These are phyloP conservation scores for Mobula birostris DNA, from an alignment of 2,113 vertebrate species.

Conservation along the genomic window DNA sequence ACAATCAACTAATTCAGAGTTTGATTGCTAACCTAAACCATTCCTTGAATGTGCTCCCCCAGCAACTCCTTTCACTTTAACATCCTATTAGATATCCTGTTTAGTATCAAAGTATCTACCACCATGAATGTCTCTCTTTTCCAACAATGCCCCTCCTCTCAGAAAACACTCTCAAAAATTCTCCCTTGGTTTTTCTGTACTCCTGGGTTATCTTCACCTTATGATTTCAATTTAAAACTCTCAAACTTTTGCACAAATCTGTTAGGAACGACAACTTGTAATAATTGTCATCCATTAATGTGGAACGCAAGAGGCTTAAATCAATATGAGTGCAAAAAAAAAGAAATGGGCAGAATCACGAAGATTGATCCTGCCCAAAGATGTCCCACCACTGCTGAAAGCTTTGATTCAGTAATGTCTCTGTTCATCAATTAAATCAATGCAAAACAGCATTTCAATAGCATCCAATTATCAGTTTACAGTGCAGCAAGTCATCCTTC, in stretches of 20 bases:
- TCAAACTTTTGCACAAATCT: neutral
- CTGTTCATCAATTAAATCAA: constrained; percentile 86
- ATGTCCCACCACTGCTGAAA: constrained; percentile 71
- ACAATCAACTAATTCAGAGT: neutral
- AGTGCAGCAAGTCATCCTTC: constrained; percentile 65
- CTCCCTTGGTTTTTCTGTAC: neutral
- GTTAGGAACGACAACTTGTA: constrained; percentile 15
- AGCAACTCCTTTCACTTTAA: neutral
- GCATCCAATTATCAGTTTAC: constrained; percentile 97
- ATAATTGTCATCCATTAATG: constrained; percentile 21
- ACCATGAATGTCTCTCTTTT: neutral
- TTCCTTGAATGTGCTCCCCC: neutral
- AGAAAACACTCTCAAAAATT: neutral
- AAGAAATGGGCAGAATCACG: constrained; percentile 69
- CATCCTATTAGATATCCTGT: neutral
- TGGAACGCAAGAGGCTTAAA: constrained; percentile 62
- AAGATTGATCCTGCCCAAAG: constrained; percentile 83
- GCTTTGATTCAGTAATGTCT: constrained; percentile 81
- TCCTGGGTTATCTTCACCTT: neutral
- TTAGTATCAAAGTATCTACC: neutral
- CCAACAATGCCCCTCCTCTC: neutral
- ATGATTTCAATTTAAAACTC: neutral
- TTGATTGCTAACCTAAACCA: neutral
- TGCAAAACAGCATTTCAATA: constrained; percentile 97
- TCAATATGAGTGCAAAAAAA: constrained; percentile 68